A percentile compares a stretch with the other conserved stretches of the same genome.
Evolutionary conservation across 2,888 invertebrate species (phyloP).

Genomic region (Sminthurinus aureus): DNA sequence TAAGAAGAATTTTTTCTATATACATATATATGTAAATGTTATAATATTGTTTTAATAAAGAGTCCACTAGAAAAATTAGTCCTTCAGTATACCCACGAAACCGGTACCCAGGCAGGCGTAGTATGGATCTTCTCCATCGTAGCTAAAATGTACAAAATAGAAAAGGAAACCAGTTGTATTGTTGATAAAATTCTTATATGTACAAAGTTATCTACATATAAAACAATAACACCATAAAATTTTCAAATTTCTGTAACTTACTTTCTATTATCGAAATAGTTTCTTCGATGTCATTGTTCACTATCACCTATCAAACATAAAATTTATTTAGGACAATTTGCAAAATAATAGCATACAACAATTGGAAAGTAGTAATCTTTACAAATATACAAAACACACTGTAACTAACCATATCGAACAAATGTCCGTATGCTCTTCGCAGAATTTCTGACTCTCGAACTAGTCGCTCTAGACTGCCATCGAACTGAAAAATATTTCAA

Average conservation of each 20-base stretch:
- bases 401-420: slow-evolving; percentile 97
- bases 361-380: no score
- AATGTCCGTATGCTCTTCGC: slow-evolving; percentile 96
- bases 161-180: no score
- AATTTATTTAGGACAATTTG: no score
- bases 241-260: no score
- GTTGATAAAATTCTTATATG: no score
- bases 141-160: slow-evolving; percentile 62
- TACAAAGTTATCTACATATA: no score
- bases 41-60: not conserved
- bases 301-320: no score
- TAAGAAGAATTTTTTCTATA: slow-evolving; percentile 2
- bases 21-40: no score
- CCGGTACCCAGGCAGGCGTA: slow-evolving; percentile 96
- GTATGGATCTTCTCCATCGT: slow-evolving; percentile 90
- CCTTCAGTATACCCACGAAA: slow-evolving; percentile 65
- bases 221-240: no score
- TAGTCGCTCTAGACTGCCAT: slow-evolving; percentile 94
- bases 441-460: slow-evolving; percentile 97
- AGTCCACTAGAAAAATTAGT: not conserved
- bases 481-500: slow-evolving; percentile 80
- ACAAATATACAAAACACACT: no score
- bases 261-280: slow-evolving; percentile 89
- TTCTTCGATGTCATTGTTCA: slow-evolving; percentile 99
- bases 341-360: no score